Conservation (phyloP, 2,797 vertebrate genomes). For the Cygnus olor region DNA sequence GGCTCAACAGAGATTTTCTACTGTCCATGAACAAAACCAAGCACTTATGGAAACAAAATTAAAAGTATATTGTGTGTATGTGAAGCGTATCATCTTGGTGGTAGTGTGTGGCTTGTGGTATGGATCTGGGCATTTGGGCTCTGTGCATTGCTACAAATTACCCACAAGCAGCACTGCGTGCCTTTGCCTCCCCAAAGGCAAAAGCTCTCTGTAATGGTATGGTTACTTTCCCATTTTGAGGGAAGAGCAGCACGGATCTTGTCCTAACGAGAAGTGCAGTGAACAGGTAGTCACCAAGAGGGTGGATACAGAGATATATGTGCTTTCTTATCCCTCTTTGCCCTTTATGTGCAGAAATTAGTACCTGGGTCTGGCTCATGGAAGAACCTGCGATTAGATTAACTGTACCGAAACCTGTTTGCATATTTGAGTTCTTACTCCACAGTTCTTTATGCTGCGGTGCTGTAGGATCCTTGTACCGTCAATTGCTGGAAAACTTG, state of each 20-base stretch:
- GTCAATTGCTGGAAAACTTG: not conserved
- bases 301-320: not conserved
- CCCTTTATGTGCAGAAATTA: not conserved
- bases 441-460: not conserved
- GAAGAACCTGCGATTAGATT: not conserved
- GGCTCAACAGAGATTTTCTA: not conserved
- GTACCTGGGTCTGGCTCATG: not conserved
- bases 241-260: not conserved
- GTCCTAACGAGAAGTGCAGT: not conserved
- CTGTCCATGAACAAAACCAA: not conserved
- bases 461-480: not conserved
- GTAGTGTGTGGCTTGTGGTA: not conserved
- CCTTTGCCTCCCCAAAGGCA: not conserved
- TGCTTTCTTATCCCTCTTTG: not conserved
- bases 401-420: not conserved
- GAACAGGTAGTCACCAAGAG: not conserved
- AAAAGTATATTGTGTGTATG: not conserved
- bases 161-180: not conserved
- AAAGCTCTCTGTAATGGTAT: not conserved
- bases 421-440: not conserved
- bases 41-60: not conserved
- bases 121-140: not conserved
- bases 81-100: not conserved
- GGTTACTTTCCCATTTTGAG: not conserved
- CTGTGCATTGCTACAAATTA: not conserved